Evolutionary conservation across 1,140 invertebrate genomes (phyloP), one percentile per base, ranked within the genome.

Genomic region (Chymomyza costata): DNA sequence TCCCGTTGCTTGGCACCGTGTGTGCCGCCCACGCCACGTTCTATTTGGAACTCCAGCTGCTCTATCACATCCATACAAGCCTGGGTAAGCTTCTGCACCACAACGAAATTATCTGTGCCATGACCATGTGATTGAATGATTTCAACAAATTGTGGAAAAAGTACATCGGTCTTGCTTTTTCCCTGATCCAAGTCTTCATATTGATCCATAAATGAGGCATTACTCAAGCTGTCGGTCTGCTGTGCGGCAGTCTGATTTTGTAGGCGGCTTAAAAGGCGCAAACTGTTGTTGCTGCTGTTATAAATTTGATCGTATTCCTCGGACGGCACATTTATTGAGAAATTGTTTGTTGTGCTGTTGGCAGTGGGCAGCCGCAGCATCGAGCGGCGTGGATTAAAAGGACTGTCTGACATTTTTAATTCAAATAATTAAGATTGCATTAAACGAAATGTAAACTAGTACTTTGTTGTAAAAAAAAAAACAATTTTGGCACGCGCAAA

Each of bases 141-240:
- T 44, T 90, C 88, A 37, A 89, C 84, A 59, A 91, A 92, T 43
- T 90, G 88, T 10, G 87, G 83, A 58, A 88, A 90, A 1, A 92
- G 82, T 37, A 87, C 87, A 16, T 89, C 86, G 5, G 87, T 80
- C 11, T 87, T 86, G 41, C 51, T 15, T 16, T 37, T 53, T 2
- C 71, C 71, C 3, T 52, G 50, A 18, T 80, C 63, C 30, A 35
- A 35, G 13, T 71, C 73, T n/a, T 80, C 58, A 1, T 32, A 25
- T 21, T 50, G 15, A 0, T 71, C 61, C 13, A 68, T n/a, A 6
- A 59, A 8, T 0, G 67, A 46, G 0, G 17, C 28, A 31, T 71
- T 57, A 21, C 28, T 40, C 13, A 61, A 2, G 6, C 25, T 39
- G 34, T 60, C 52, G 6, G 43, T 21, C 2, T 21, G 17, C 8